These are phyloP conservation scores for Gibbula magus DNA, from an alignment of 2,888 invertebrate species.

Conservation along the genomic window DNA sequence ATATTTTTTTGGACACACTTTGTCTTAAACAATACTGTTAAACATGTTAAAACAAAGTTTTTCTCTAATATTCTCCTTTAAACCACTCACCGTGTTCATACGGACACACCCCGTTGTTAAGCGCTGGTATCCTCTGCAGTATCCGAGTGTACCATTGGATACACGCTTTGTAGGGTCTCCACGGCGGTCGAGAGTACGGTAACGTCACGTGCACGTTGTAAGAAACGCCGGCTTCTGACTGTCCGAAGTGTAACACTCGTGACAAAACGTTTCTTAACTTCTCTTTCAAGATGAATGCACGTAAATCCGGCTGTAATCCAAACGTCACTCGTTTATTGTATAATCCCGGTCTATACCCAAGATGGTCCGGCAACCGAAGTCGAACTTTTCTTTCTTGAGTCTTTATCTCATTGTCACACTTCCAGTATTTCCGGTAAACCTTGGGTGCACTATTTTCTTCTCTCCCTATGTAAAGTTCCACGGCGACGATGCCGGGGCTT, in stretches of 20 bases:
- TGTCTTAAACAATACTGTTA: too few species aligned
- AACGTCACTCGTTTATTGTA: slow-evolving; percentile 46
- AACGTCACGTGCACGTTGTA: slow-evolving; percentile 42
- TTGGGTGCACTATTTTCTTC: slow-evolving; percentile 28
- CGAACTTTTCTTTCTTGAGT: slow-evolving; percentile 36
- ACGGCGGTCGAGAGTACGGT: slow-evolving; percentile 57
- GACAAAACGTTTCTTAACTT: not conserved
- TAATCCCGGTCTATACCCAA: slow-evolving; percentile 55
- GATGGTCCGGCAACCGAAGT: slow-evolving; percentile 43
- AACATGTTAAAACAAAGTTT: too few species aligned
- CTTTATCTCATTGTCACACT: slow-evolving; percentile 35
- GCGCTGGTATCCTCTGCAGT: slow-evolving; percentile 31
- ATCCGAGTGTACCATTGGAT: slow-evolving; percentile 49
- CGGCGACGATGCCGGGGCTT: slow-evolving; percentile 43
- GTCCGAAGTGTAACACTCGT: not conserved
- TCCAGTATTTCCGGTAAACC: slow-evolving; percentile 51
- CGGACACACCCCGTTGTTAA: slow-evolving; percentile 43
- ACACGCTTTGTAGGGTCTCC: slow-evolving; percentile 42
- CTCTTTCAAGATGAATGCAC: slow-evolving; percentile 54
- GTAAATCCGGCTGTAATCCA: slow-evolving; percentile 41
- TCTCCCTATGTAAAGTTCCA: slow-evolving; percentile 45
- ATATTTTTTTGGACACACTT: too few species aligned
- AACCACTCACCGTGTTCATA: slow-evolving; percentile 49
- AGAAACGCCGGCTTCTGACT: slow-evolving; percentile 49
- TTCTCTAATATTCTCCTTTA: not conserved